Base-by-base conservation (phyloP, 2,113 vertebrate species). In the Anguilla rostrata region DNA sequence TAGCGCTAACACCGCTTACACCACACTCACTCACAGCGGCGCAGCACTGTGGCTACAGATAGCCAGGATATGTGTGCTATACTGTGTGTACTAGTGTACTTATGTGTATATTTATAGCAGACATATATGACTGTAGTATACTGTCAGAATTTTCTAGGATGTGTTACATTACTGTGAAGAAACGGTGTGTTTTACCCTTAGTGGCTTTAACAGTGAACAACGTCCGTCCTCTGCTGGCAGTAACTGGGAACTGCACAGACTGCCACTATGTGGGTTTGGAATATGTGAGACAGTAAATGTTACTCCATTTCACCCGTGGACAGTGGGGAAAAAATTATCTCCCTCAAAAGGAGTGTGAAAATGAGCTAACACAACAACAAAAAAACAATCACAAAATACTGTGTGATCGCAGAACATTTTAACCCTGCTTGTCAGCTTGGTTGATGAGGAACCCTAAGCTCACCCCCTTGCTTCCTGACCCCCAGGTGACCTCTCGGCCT, bases 401-500 rank as follows among this genome's bases (percentile, higher is more conserved):
- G 8, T 4, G 8, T 46, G 43, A 46, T 46, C 43, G 3, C 5
- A 8, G 43, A 46, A 46, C 43, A 46, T 46, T 46, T 2, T 46
- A 46, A 46, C 43, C 71, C 26, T n/a, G 14, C 12, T 78, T 11
- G 29, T 78, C 71, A 34, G 29, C 12, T n/a, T 79, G n/a, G 2
- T 78, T 78, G 39, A 39, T n/a, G 75, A 78, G 75, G 12, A 75
- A 75, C 2, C 9, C 9, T 0, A 12, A 26, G 2, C 71, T 75
- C 71, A 75, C 60, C 7, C 5, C 71, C 84, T 16, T 34, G 12
- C 22, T 66, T 39, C 15, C 63, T 71, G 57, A 8, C 12, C 75
- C 75, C 80, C 88, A 99, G 98, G 97, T 86, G 97, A 99, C 90
- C 95, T 98, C 90, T 97, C 97, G 0, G 96, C 96, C 82, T 96